Conservation (phyloP, 35 echinoderm and acorn worm species). For the Lytechinus pictus region DNA sequence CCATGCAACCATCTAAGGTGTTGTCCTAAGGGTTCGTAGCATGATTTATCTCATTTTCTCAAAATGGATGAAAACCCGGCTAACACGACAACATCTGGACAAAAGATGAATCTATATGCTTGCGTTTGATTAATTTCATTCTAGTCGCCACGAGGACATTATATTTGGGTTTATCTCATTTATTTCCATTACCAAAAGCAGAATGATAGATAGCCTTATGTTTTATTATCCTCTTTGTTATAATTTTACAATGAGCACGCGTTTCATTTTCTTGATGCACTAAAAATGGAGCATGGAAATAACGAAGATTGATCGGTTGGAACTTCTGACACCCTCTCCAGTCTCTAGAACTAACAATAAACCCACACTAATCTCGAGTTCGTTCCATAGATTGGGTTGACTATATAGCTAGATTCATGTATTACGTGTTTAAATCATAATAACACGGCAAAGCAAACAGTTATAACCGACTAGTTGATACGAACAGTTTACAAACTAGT, state of each 20-base stretch:
- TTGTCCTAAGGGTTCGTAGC: neutral
- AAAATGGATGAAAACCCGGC: neutral
- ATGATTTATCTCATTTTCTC: neutral
- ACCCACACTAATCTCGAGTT: neutral
- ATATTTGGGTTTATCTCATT: neutral
- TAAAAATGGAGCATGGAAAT: neutral
- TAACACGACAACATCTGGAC: neutral
- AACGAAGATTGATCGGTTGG: neutral
- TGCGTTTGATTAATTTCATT: conserved; percentile 6
- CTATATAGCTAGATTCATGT: neutral
- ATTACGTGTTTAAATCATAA: neutral
- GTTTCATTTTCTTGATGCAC: neutral
- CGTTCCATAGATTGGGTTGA: neutral
- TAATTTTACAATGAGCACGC: neutral
- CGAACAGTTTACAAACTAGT: neutral
- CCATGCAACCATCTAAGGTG: neutral
- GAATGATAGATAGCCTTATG: neutral
- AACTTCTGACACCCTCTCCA: neutral
- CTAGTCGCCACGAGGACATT: neutral
- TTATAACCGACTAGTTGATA: neutral
- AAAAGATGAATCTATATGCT: neutral
- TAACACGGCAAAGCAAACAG: neutral
- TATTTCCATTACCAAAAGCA: neutral
- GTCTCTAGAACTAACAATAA: neutral
- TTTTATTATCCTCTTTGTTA: neutral